Conservation (phyloP, 1,140 invertebrate species). For the Drosophila nigromelanica region DNA sequence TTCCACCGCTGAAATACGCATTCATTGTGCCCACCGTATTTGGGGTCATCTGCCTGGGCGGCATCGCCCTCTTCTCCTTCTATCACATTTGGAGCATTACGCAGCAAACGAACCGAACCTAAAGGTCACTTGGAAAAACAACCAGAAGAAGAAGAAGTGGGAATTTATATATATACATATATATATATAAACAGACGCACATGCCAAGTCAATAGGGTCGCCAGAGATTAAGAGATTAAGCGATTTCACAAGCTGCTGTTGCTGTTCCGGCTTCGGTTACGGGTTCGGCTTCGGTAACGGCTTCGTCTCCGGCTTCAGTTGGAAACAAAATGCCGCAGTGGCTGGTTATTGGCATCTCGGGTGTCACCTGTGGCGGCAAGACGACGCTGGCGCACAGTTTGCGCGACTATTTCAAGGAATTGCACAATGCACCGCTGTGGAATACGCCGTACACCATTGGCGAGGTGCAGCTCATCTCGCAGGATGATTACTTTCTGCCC, state of each 20-base stretch:
- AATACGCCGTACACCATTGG: conserved; percentile 82
- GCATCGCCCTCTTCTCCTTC: conserved; percentile 87
- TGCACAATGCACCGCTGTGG: conserved; percentile 61
- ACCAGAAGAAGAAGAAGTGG: not conserved
- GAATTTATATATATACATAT: no score
- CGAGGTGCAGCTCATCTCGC: conserved; percentile 87
- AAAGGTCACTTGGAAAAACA: conserved; percentile 12
- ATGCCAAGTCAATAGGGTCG: conserved; percentile 3
- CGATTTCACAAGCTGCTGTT: conserved; percentile 15
- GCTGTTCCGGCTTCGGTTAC: no score
- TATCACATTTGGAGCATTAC: conserved; percentile 85
- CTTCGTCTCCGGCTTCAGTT: conserved; percentile 27
- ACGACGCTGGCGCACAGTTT: conserved; percentile 88
- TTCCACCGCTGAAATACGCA: conserved; percentile 86
- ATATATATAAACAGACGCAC: not conserved
- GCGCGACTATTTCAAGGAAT: conserved; percentile 84
- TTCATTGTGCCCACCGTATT: conserved; percentile 86
- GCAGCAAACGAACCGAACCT: conserved; percentile 54
- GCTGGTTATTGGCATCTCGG: conserved; percentile 90
- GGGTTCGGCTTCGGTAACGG: not conserved
- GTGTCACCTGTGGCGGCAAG: conserved; percentile 92
- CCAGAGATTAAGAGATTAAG: conserved; percentile 16
- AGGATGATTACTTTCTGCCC: conserved; percentile 91
- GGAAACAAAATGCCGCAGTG: conserved; percentile 84
- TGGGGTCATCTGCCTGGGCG: conserved; percentile 87